Evolutionary conservation across 2,797 vertebrate genomes (phyloP).

Genomic region (Erethizon dorsatum): DNA sequence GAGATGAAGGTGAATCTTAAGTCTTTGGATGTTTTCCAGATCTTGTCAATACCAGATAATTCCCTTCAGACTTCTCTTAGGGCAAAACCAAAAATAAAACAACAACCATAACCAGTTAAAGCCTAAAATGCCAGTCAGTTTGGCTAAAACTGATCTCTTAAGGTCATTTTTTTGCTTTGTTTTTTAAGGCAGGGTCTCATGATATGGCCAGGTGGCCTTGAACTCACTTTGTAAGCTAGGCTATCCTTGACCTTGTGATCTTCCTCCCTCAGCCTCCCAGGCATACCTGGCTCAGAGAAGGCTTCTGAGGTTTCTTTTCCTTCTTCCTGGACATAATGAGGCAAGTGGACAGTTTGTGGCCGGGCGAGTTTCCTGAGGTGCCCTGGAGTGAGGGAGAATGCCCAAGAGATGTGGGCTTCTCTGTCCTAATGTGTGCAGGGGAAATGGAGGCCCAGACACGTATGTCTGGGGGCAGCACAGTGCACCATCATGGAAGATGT

Average conservation of each 20-base stretch:
- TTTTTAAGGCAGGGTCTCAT: too few species aligned
- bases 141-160: not conserved
- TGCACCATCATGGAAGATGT: not conserved
- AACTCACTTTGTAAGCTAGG: too few species aligned
- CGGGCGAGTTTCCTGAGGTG: too few species aligned
- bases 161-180: too few species aligned
- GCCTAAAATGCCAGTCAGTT: not conserved
- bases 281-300: not conserved
- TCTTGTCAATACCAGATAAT: not conserved
- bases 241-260: too few species aligned
- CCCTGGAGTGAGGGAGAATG: not conserved
- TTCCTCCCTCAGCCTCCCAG: too few species aligned
- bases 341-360: too few species aligned
- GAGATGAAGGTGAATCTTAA: not conserved
- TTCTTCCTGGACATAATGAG: not conserved
- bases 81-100: not conserved
- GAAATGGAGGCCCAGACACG: not conserved
- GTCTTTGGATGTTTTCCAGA: not conserved
- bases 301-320: too few species aligned
- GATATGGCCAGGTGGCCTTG: too few species aligned
- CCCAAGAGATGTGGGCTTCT: too few species aligned
- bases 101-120: not conserved
- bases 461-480: not conserved
- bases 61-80: constrained; percentile 18
- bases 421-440: not conserved